A percentile compares a stretch with the other conserved stretches of the same genome.
These are phyloP conservation scores for Oscheius sp. DNA, from an alignment of 2,888 invertebrate genomes.

Conservation along the genomic window DNA sequence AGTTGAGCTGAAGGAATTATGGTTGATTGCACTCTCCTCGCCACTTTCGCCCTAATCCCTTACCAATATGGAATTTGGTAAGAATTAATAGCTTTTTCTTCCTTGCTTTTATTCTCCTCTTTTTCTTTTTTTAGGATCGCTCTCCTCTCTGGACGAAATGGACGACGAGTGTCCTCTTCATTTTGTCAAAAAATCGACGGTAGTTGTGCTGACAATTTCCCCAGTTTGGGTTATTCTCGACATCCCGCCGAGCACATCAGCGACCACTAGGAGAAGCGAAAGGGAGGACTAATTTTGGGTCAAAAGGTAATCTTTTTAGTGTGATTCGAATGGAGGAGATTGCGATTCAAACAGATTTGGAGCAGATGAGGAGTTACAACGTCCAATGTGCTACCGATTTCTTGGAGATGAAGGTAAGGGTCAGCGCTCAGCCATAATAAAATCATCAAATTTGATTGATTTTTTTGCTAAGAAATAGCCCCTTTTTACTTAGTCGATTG, in stretches of 20 bases:
- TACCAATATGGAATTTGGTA: not conserved
- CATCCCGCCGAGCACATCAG: no score
- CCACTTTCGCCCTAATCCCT: not conserved
- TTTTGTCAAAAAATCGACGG: not conserved
- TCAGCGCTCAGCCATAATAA: no score
- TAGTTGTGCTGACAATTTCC: not conserved
- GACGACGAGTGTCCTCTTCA: constrained; percentile 14
- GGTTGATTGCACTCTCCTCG: not conserved
- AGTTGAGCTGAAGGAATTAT: no score
- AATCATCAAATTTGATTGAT: no score
- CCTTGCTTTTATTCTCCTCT: not conserved
- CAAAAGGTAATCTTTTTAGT: not conserved
- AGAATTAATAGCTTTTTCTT: not conserved
- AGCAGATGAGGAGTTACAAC: not conserved
- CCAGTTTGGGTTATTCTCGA: not conserved
- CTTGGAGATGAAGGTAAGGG: not conserved
- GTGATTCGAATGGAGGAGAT: constrained; percentile 12
- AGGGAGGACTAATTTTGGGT: not conserved
- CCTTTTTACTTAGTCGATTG: constrained; percentile 27
- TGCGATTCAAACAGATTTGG: constrained; percentile 14
- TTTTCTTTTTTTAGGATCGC: not conserved
- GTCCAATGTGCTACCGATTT: constrained; percentile 1
- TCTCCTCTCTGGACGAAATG: constrained; percentile 13
- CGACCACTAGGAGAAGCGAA: no score
- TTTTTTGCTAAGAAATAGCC: no score